These are phyloP conservation scores for Nestor notabilis DNA, from an alignment of 2,113 vertebrate genomes.

Conservation along the genomic window DNA sequence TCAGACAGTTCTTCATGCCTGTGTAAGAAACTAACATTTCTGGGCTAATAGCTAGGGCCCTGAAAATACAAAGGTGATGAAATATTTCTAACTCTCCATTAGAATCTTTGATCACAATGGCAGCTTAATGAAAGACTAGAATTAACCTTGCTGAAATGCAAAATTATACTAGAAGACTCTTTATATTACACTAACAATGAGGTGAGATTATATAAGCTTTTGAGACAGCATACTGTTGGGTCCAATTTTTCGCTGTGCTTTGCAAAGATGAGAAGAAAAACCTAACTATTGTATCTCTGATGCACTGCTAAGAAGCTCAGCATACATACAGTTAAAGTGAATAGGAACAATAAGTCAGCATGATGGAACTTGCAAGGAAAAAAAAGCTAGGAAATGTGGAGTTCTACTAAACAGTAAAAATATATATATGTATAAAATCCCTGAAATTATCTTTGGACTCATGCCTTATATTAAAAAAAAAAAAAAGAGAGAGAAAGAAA, in stretches of 20 bases:
- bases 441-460: not conserved
- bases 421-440: not conserved
- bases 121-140: constrained; percentile 39
- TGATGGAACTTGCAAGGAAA: not conserved
- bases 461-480: not conserved
- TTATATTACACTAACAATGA: not conserved
- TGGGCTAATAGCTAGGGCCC: not conserved
- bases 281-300: not conserved
- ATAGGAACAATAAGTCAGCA: constrained; percentile 15
- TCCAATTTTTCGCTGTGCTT: not conserved
- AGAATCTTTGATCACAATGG: constrained; percentile 29
- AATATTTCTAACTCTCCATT: constrained; percentile 28
- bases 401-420: not conserved
- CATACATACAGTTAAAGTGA: constrained; percentile 43
- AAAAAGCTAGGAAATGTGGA: not conserved
- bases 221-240: not conserved
- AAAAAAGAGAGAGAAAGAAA: not conserved
- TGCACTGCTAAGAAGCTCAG: not conserved
- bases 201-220: not conserved
- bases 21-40: not conserved
- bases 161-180: constrained; percentile 13
- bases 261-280: constrained; percentile 18
- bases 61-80: constrained; percentile 10
- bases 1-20: not conserved
- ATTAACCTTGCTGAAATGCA: constrained; percentile 36